Conservation (phyloP, 2,797 vertebrate genomes). For the Eptatretus atami region DNA sequence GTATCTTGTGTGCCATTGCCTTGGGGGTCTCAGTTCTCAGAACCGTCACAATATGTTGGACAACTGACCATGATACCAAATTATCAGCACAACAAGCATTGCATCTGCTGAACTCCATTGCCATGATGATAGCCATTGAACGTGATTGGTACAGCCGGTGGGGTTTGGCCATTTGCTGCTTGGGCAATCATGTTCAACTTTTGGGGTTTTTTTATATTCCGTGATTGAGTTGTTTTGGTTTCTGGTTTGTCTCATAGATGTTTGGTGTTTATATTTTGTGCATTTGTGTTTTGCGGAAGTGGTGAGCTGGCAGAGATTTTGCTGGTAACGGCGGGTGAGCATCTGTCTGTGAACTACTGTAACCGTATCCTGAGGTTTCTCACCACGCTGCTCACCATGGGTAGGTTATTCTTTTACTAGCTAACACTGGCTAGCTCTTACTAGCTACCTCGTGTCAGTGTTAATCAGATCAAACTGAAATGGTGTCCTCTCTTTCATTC, state of each 20-base stretch:
- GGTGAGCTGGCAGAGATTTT: constrained; percentile 94
- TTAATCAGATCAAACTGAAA: too few relatives aligned
- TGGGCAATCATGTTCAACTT: not conserved
- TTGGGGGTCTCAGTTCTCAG: too few relatives aligned
- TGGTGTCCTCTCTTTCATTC: too few relatives aligned
- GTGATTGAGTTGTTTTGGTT: not conserved
- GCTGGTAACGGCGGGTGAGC: constrained; percentile 93
- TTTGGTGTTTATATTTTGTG: not conserved
- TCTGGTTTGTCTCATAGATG: not conserved
- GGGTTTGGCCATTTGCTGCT: not conserved
- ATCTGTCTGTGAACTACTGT: constrained; percentile 80
- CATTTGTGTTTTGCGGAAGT: constrained; percentile 14
- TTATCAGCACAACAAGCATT: too few relatives aligned
- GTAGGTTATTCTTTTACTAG: constrained; percentile 25
- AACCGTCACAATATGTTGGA: too few relatives aligned
- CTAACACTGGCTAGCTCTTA: not conserved
- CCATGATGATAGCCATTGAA: too few relatives aligned
- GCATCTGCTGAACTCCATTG: too few relatives aligned
- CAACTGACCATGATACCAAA: too few relatives aligned
- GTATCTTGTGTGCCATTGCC: too few relatives aligned
- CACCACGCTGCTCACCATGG: constrained; percentile 92
- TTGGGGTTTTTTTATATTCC: not conserved
- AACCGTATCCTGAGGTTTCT: constrained; percentile 93
- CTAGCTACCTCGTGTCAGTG: too few relatives aligned
- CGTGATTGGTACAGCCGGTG: too few relatives aligned